These are phyloP conservation scores for Drosophila nebulosa DNA, from an alignment of 1,140 invertebrate species.

Conservation along the genomic window DNA sequence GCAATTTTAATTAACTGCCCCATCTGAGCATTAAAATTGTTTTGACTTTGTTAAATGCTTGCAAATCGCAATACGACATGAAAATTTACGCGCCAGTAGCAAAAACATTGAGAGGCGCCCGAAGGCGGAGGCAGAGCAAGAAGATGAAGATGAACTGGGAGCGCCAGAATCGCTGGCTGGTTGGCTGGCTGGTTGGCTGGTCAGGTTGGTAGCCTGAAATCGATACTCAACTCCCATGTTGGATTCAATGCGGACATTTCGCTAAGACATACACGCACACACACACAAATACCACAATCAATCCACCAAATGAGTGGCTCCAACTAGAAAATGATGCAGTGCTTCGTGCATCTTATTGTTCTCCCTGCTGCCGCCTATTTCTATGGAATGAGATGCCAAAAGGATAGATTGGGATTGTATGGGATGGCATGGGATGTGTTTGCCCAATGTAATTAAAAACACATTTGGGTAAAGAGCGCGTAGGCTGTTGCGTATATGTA, in stretches of 20 bases:
- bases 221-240: constrained; percentile 49
- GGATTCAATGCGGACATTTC: constrained; percentile 45
- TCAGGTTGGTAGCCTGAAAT: constrained; percentile 53
- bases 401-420: neutral
- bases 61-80: constrained; percentile 76
- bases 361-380: neutral
- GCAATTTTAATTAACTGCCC: constrained; percentile 78
- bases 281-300: constrained; percentile 65
- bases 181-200: neutral
- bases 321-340: constrained; percentile 44
- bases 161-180: neutral
- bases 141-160: constrained; percentile 25
- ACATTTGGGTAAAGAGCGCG: constrained; percentile 69
- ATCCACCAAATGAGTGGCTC: constrained; percentile 41
- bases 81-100: constrained; percentile 65
- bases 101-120: constrained; percentile 17
- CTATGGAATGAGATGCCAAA: too few relatives aligned
- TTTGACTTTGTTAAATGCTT: constrained; percentile 79
- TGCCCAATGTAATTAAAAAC: constrained; percentile 76
- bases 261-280: constrained; percentile 36
- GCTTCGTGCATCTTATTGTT: constrained; percentile 44
- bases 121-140: neutral
- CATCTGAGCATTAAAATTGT: constrained; percentile 77
- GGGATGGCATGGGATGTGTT: constrained; percentile 7
- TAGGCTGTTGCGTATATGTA: constrained; percentile 22